These are phyloP conservation scores for Aleiodes alternator DNA, from an alignment of 2,888 invertebrate species.

Conservation along the genomic window DNA sequence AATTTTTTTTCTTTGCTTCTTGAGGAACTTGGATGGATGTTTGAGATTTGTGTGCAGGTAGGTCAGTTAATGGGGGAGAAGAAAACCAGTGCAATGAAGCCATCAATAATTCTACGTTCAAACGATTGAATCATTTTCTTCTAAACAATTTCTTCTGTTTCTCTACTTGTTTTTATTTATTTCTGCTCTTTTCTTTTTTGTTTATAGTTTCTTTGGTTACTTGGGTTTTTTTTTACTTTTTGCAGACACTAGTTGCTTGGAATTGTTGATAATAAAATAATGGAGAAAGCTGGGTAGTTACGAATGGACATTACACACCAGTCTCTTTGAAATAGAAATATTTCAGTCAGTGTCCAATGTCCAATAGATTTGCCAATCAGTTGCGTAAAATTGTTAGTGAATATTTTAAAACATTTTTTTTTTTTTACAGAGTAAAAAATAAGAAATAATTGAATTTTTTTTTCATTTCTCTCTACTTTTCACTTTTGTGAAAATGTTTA, in stretches of 20 bases:
- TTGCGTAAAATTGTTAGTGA: conserved; percentile 2
- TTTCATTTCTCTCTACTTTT: too few relatives aligned
- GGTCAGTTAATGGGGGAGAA: too few relatives aligned
- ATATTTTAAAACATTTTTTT: conserved; percentile 15
- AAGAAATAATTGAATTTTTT: background rate
- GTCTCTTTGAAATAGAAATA: conserved; percentile 20
- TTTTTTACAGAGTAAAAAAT: background rate
- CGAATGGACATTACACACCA: conserved; percentile 13
- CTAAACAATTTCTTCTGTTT: conserved; percentile 5
- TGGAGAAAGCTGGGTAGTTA: conserved; percentile 35
- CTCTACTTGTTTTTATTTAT: background rate
- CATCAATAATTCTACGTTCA: conserved; percentile 13
- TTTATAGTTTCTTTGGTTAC: background rate
- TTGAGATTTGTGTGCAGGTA: too few relatives aligned
- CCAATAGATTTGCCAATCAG: conserved; percentile 19
- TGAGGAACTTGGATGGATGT: too few relatives aligned
- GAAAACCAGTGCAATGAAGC: background rate
- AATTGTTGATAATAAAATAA: conserved; percentile 34
- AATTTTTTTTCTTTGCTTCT: background rate
- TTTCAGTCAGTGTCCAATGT: background rate
- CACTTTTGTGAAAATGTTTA: background rate
- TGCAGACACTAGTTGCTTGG: background rate
- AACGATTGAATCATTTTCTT: background rate
- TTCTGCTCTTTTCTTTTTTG: background rate
- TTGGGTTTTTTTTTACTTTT: background rate